Percentiles rank a stretch among this genome's conserved stretches.
Conservation (phyloP, 2,888 invertebrate species). For the Willowsia nigromaculata region DNA sequence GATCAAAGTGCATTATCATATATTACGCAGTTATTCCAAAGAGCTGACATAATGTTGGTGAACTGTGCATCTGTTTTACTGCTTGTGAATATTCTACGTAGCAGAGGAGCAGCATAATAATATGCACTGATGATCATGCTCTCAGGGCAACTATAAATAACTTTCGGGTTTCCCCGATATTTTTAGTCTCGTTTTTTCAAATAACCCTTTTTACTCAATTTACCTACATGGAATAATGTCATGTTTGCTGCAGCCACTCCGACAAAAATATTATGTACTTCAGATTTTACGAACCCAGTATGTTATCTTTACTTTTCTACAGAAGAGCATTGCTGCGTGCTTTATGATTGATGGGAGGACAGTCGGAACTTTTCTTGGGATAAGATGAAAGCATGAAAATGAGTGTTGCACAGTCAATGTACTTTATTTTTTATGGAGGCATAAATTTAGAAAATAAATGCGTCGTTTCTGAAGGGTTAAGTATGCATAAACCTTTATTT, state of each 20-base stretch:
- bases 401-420: not conserved
- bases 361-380: not conserved
- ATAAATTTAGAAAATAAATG: not conserved
- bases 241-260: too few relatives aligned
- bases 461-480: not conserved
- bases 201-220: too few relatives aligned
- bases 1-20: conserved; percentile 22
- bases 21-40: not conserved
- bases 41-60: conserved; percentile 20
- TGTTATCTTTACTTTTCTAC: not conserved
- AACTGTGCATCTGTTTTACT: conserved; percentile 48
- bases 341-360: conserved; percentile 67
- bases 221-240: too few relatives aligned
- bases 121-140: not conserved
- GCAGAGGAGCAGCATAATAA: not conserved
- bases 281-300: not conserved
- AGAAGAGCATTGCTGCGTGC: not conserved
- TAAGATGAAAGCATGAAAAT: not conserved
- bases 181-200: conserved; percentile 54
- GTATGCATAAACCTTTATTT: too few relatives aligned
- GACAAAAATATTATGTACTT: not conserved
- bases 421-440: not conserved
- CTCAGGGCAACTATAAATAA: conserved; percentile 65
- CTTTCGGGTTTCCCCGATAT: conserved; percentile 67
- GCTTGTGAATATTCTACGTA: not conserved